These are phyloP conservation scores for Luidia sarsii DNA, from an alignment of 53 echinoderm and acorn worm species.

Conservation along the genomic window DNA sequence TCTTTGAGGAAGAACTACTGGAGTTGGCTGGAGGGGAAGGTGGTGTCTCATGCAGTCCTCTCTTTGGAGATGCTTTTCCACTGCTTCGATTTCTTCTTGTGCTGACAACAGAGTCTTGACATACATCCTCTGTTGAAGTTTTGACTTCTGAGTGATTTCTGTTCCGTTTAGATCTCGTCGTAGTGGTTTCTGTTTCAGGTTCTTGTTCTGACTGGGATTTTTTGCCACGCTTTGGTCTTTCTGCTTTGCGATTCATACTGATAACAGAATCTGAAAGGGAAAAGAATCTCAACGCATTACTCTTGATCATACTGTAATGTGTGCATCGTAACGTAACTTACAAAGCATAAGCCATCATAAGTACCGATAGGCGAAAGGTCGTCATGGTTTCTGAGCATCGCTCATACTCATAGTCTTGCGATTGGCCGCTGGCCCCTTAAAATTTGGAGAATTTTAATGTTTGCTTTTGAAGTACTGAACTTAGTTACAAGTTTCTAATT, in stretches of 20 bases:
- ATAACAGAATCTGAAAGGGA: not conserved
- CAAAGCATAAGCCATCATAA: too few relatives aligned
- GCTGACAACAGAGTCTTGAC: slow-evolving; percentile 18
- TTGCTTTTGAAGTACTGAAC: too few relatives aligned
- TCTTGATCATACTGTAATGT: too few relatives aligned
- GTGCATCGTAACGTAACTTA: too few relatives aligned
- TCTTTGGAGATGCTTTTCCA: slow-evolving; percentile 47
- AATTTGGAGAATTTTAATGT: too few relatives aligned
- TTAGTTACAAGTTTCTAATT: too few relatives aligned
- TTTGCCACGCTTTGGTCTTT: slow-evolving; percentile 62
- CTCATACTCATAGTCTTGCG: too few relatives aligned
- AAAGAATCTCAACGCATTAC: too few relatives aligned
- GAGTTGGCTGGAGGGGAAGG: slow-evolving; percentile 23
- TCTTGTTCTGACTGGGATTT: slow-evolving; percentile 50
- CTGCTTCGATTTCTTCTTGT: slow-evolving; percentile 45
- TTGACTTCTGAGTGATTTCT: slow-evolving; percentile 49
- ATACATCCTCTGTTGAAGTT: slow-evolving; percentile 23
- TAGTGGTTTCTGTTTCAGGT: slow-evolving; percentile 46
- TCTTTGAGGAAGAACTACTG: slow-evolving; percentile 1
- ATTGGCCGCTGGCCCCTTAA: too few relatives aligned
- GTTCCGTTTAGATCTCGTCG: slow-evolving; percentile 42
- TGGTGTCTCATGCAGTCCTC: slow-evolving; percentile 29
- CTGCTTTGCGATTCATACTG: slow-evolving; percentile 54
- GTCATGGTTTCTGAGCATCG: too few relatives aligned
- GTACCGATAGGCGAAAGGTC: too few relatives aligned